phyloP scores from a whole-genome alignment of 1,140 invertebrate genomes.

The Parasteatoda tepidariorum region DNA sequence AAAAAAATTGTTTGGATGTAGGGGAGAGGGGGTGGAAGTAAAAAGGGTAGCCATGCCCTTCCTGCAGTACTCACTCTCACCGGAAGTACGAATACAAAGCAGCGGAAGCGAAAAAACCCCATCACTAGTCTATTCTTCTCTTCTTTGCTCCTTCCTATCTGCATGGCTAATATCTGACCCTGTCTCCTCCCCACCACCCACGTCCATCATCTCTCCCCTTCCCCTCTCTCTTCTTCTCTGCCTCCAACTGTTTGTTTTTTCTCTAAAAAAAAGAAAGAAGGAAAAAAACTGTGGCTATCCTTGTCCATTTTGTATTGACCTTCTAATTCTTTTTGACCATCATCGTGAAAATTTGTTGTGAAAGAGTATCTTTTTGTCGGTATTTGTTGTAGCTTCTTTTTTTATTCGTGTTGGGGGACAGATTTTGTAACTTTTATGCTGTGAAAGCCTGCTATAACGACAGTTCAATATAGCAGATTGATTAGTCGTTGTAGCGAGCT shows the following conservation, averaged over 20 bases:
- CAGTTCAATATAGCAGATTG: no score
- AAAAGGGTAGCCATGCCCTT: conserved; percentile 52
- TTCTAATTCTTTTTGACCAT: not conserved
- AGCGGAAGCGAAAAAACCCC: conserved; percentile 49
- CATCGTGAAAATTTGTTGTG: not conserved
- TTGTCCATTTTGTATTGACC: conserved; percentile 2
- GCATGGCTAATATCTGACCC: conserved; percentile 21
- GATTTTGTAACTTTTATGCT: not conserved
- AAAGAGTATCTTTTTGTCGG: not conserved
- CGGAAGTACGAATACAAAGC: conserved; percentile 47
- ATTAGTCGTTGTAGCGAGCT: no score
- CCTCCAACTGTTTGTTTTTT: not conserved
- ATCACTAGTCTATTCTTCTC: conserved; percentile 28
- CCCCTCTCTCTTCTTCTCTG: conserved; percentile 1
- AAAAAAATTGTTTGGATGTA: not conserved
- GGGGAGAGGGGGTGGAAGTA: not conserved
- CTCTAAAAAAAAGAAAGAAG: not conserved
- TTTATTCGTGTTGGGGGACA: not conserved
- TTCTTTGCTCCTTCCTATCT: conserved; percentile 12
- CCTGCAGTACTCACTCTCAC: conserved; percentile 43
- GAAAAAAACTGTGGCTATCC: not conserved
- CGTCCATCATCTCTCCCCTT: not conserved
- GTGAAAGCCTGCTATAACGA: no score
- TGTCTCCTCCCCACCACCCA: not conserved
- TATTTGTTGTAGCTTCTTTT: not conserved